Conservation (phyloP, 2,113 vertebrate species). For the Gila orcuttii region DNA sequence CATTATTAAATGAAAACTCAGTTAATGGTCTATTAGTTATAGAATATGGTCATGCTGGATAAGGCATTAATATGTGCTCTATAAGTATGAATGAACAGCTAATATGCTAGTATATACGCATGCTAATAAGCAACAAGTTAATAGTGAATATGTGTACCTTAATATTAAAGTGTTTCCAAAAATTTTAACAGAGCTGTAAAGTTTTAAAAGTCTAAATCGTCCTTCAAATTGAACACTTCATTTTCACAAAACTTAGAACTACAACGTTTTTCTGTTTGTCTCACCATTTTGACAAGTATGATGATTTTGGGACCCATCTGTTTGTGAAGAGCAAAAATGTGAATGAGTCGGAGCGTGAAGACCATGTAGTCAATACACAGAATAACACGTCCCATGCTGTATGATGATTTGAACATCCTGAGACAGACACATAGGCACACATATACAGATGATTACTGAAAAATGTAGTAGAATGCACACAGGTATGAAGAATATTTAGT, state of each 20-base stretch:
- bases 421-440: conserved; percentile 10
- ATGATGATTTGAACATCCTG: conserved; percentile 78
- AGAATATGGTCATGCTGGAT: too few species aligned
- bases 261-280: conserved; percentile 36
- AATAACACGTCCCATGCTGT: conserved; percentile 75
- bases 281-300: conserved; percentile 90
- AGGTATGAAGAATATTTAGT: neutral
- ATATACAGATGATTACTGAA: neutral
- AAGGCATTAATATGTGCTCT: too few species aligned
- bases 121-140: too few species aligned
- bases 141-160: too few species aligned
- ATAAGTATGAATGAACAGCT: too few species aligned
- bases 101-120: too few species aligned
- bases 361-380: conserved; percentile 88
- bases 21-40: too few species aligned
- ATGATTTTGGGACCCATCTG: conserved; percentile 90
- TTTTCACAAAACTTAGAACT: neutral
- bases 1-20: too few species aligned
- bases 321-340: conserved; percentile 90
- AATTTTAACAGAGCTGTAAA: too few species aligned
- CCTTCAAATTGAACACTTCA: neutral
- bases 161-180: too few species aligned
- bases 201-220: too few species aligned
- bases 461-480: neutral
- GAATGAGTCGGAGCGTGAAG: conserved; percentile 87